These are phyloP conservation scores for Phalacrocorax aristotelis DNA, from an alignment of 2,113 vertebrate species.

Conservation along the genomic window DNA sequence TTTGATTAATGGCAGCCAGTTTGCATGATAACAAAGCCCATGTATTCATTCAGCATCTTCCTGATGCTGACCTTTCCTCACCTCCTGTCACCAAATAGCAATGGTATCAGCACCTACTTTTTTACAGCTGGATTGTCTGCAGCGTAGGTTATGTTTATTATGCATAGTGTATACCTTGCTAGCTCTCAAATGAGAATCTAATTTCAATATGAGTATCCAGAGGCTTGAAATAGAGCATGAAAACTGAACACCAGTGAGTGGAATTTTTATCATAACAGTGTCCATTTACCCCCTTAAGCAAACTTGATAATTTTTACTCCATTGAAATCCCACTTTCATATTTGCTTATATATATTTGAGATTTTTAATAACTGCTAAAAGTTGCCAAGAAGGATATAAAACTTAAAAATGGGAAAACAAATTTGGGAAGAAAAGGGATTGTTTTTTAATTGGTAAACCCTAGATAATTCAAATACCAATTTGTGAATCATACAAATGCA, in stretches of 20 bases:
- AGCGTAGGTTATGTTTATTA: slow-evolving; percentile 5
- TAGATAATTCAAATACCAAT: not conserved
- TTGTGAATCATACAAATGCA: not conserved
- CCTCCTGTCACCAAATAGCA: not conserved
- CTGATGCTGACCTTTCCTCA: not conserved
- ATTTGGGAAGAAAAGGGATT: not conserved
- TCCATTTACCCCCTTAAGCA: slow-evolving; percentile 34
- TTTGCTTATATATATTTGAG: not conserved
- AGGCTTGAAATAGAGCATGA: slow-evolving; percentile 35
- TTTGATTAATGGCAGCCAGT: not conserved
- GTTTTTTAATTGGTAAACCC: not conserved
- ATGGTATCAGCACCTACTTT: not conserved
- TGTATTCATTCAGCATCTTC: not conserved
- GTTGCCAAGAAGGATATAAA: not conserved
- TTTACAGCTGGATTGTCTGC: not conserved
- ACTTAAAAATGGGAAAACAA: not conserved
- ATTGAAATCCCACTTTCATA: slow-evolving; percentile 32
- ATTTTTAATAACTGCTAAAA: not conserved
- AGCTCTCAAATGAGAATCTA: slow-evolving; percentile 38
- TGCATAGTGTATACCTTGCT: not conserved
- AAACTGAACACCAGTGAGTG: not conserved
- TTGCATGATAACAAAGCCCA: not conserved
- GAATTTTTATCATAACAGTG: slow-evolving; percentile 46
- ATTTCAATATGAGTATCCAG: slow-evolving; percentile 44
- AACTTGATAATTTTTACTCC: slow-evolving; percentile 38